Conservation (phyloP, 2,888 invertebrate species). For the Leptinotarsa haldemani region DNA sequence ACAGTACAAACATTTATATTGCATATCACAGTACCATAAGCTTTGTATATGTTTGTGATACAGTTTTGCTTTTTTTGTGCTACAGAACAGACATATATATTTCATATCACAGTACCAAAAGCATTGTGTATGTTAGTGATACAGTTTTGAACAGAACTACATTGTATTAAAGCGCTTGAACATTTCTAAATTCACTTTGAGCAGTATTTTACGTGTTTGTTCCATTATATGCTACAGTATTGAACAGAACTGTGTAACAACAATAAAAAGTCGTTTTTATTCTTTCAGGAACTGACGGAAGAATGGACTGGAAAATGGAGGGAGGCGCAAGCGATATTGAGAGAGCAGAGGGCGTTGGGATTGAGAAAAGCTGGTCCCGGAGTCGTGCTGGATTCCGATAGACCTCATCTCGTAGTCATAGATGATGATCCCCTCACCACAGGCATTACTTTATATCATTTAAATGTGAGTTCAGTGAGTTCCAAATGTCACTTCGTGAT, state of each 20-base stretch:
- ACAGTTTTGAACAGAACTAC: too few relatives aligned
- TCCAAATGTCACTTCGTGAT: not conserved
- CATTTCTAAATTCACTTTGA: too few relatives aligned
- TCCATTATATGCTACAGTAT: too few relatives aligned
- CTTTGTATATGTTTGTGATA: too few relatives aligned
- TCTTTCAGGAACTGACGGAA: slow-evolving; percentile 74
- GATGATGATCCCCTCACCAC: slow-evolving; percentile 91
- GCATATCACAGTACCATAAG: too few relatives aligned
- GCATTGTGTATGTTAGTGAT: too few relatives aligned
- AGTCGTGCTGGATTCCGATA: slow-evolving; percentile 89
- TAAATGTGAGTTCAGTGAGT: slow-evolving; percentile 71
- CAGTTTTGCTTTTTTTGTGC: too few relatives aligned
- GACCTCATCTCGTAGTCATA: slow-evolving; percentile 92
- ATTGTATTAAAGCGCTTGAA: too few relatives aligned
- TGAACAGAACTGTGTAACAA: not conserved
- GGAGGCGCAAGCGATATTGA: slow-evolving; percentile 87
- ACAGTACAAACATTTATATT: too few relatives aligned
- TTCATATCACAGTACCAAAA: too few relatives aligned
- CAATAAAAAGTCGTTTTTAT: not conserved
- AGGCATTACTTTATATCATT: slow-evolving; percentile 90
- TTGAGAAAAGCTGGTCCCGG: slow-evolving; percentile 89
- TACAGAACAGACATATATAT: too few relatives aligned
- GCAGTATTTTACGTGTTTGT: too few relatives aligned
- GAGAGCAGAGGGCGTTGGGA: slow-evolving; percentile 89
- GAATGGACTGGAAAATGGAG: slow-evolving; percentile 96